Percentiles rank a stretch among this genome's conserved stretches.
These are phyloP conservation scores for Halesus radiatus DNA, from an alignment of 1,140 invertebrate genomes.

Conservation along the genomic window DNA sequence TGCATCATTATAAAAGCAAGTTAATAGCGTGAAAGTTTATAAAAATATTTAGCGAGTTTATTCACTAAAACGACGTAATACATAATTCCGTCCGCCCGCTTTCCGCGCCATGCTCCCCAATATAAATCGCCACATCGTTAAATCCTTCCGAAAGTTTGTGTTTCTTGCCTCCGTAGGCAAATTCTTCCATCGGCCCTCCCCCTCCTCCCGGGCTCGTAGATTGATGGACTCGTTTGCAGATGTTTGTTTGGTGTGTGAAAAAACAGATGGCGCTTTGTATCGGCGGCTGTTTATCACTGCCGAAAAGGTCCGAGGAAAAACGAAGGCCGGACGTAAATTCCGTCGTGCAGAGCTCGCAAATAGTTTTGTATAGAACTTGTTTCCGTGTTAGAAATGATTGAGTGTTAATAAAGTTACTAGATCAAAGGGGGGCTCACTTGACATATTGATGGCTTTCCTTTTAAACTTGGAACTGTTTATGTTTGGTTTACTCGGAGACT, in stretches of 20 bases:
- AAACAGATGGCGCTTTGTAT: conserved; percentile 54
- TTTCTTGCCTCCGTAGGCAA: conserved; percentile 46
- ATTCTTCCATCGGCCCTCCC: conserved; percentile 52
- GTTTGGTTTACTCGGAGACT: too few species aligned
- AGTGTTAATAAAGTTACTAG: conserved; percentile 10
- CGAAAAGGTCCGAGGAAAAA: conserved; percentile 35
- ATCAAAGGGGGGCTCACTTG: too few species aligned
- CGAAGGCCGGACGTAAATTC: conserved; percentile 35
- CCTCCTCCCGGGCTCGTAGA: conserved; percentile 47
- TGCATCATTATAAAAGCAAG: too few species aligned
- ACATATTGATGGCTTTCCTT: too few species aligned
- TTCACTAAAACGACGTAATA: conserved; percentile 3
- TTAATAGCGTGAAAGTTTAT: too few species aligned
- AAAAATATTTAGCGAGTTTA: neutral
- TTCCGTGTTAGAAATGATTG: conserved; percentile 27
- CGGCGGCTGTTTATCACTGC: conserved; percentile 46
- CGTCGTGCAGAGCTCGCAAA: conserved; percentile 18
- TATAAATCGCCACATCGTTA: conserved; percentile 39
- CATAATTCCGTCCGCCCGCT: neutral
- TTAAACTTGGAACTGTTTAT: too few species aligned
- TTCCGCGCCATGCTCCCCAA: conserved; percentile 5
- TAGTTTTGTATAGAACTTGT: conserved; percentile 37
- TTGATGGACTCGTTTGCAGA: conserved; percentile 56
- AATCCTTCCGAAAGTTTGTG: conserved; percentile 28
- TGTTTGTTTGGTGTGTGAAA: conserved; percentile 51